Conservation (phyloP, 2,113 vertebrate species). For the Rattus norvegicus region GRCr8 NC_086034.1:3155501-3156000, state of each 20-base stretch:
- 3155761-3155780: neutral
- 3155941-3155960: neutral
- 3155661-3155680: neutral
- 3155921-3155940: neutral
- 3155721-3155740: conserved; percentile 29
- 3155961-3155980: neutral
- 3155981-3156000: neutral
- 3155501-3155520: conserved; percentile 4
- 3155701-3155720: neutral
- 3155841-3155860: conserved; percentile 26
- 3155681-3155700: neutral
- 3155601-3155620: neutral
- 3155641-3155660: neutral
- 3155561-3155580: neutral
- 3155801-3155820: conserved; percentile 27
- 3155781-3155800: conserved; percentile 1
- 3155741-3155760: neutral
- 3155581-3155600: neutral
- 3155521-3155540: conserved; percentile 4
- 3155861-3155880: conserved; percentile 2
- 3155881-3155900: neutral
- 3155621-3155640: neutral
- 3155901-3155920: neutral
- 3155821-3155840: conserved; percentile 44
- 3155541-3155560: neutral